Conservation (phyloP, 2,888 invertebrate species). For the Eulithis prunata region DNA sequence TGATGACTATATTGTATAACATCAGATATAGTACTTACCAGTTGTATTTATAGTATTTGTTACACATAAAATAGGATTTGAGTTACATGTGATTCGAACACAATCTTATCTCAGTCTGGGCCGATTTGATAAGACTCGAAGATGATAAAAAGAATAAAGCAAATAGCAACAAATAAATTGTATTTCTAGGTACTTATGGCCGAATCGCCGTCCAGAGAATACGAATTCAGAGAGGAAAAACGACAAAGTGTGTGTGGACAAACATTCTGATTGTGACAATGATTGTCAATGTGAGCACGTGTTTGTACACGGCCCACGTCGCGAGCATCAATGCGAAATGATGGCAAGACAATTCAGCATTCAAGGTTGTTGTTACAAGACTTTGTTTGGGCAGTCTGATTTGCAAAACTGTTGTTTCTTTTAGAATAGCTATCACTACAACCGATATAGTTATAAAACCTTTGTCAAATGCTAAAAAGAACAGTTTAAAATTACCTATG, state of each 20-base stretch:
- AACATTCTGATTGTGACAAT: slow-evolving; percentile 5
- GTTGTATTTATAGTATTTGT: not conserved
- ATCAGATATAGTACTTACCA: no score
- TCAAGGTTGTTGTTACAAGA: not conserved
- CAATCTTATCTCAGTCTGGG: slow-evolving; percentile 19
- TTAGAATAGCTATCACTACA: no score
- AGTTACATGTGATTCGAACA: slow-evolving; percentile 6
- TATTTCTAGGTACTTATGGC: not conserved
- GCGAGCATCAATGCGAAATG: slow-evolving; percentile 5
- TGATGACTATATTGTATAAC: no score
- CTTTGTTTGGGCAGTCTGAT: no score
- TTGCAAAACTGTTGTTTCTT: not conserved
- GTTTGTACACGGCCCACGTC: slow-evolving; percentile 7
- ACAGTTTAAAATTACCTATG: no score
- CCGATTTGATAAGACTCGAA: slow-evolving; percentile 10
- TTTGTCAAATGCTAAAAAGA: no score
- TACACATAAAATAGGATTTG: not conserved
- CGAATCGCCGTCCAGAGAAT: slow-evolving; percentile 4
- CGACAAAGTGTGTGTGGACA: slow-evolving; percentile 5
- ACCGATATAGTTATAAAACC: no score
- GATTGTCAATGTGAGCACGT: slow-evolving; percentile 7
- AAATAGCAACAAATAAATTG: slow-evolving; percentile 8
- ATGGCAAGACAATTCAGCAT: not conserved
- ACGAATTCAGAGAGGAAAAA: slow-evolving; percentile 2
- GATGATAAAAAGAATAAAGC: slow-evolving; percentile 2